Evolutionary conservation across 1,140 invertebrate genomes (phyloP).

Genomic region (Potamilus streckersoni): DNA sequence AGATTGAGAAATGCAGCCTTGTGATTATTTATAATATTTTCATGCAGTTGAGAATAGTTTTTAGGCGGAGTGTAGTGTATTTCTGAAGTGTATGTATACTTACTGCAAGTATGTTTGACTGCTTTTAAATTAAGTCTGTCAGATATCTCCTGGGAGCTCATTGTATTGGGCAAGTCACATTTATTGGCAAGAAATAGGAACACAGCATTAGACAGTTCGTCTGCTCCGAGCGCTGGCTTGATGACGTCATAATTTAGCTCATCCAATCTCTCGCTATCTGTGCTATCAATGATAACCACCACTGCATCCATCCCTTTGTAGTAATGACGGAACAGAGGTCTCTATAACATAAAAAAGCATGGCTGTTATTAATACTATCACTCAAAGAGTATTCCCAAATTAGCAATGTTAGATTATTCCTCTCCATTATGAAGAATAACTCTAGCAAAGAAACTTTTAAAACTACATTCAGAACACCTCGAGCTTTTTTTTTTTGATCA

Average conservation of each 20-base stretch:
- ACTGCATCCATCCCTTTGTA: conserved; percentile 63
- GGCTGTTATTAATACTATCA: too few relatives aligned
- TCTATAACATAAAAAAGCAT: conserved; percentile 33
- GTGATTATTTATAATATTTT: not conserved
- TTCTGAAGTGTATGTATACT: conserved; percentile 13
- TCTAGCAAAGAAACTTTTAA: too few relatives aligned
- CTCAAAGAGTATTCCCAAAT: too few relatives aligned
- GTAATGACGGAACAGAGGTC: conserved; percentile 63
- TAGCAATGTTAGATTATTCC: too few relatives aligned
- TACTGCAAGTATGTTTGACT: conserved; percentile 59
- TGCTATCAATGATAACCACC: conserved; percentile 62
- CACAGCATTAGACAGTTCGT: conserved; percentile 95
- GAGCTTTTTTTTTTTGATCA: too few relatives aligned
- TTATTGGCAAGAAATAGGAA: conserved; percentile 99
- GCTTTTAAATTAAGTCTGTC: conserved; percentile 93
- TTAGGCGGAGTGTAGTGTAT: not conserved
- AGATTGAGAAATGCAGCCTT: not conserved
- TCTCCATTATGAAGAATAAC: too few relatives aligned
- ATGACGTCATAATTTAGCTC: conserved; percentile 61
- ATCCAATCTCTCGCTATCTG: conserved; percentile 57
- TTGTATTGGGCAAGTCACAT: conserved; percentile 96
- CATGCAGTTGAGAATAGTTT: not conserved
- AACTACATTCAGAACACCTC: too few relatives aligned
- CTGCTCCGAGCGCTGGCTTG: conserved; percentile 75
- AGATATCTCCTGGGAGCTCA: conserved; percentile 97